phyloP scores from a whole-genome alignment of 2,888 invertebrate species.

The Stratiomys singularior region DNA sequence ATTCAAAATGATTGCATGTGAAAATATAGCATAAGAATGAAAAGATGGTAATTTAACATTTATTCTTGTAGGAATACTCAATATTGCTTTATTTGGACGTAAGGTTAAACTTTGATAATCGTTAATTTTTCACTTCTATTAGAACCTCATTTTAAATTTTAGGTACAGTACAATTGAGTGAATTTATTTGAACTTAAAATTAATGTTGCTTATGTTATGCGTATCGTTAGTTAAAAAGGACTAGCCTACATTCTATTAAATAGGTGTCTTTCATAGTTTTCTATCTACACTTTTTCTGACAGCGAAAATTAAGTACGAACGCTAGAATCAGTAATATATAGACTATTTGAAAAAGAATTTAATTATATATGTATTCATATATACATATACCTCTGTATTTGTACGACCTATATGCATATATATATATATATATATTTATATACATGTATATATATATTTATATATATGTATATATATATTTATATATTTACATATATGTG shows the following conservation, averaged over 20 bases:
- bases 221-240: constrained; percentile 11
- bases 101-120: not conserved
- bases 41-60: not conserved
- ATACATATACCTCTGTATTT: no score
- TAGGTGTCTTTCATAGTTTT: not conserved
- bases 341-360: constrained; percentile 24
- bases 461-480: not conserved
- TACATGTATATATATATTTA: no score
- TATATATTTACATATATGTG: not conserved
- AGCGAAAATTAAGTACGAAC: constrained; percentile 31
- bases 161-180: constrained; percentile 14
- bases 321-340: not conserved
- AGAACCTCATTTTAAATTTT: not conserved
- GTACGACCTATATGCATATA: no score
- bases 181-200: not conserved
- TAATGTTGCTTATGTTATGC: not conserved
- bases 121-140: not conserved
- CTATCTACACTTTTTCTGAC: constrained; percentile 3
- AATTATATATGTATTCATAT: no score
- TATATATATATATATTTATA: no score
- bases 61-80: constrained; percentile 6
- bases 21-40: no score
- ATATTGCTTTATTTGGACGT: constrained; percentile 12
- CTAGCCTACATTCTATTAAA: constrained; percentile 24
- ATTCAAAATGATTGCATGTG: no score